Evolutionary conservation across 2,888 invertebrate species (phyloP), one percentile per base, ranked within the genome.

Genomic region (Xestobium rufovillosum): DNA sequence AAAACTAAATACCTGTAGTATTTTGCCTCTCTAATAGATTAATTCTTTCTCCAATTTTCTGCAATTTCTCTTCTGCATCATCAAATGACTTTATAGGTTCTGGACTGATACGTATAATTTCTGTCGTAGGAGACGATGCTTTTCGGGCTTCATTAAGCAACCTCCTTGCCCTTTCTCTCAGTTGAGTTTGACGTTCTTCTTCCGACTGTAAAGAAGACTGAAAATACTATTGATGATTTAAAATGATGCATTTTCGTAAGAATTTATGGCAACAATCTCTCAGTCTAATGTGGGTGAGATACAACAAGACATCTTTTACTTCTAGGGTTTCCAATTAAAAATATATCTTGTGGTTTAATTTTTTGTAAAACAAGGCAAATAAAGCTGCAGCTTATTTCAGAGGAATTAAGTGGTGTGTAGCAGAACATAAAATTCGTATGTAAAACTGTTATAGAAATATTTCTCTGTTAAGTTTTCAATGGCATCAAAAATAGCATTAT

Each of bases 131-230:
- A n/a, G 55, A 56, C 1, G 64, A 68, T 17, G 76, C 78, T 65
- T 73, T 73, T 51, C 86, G 72, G 1, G 89, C 89, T 59, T 92
- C 90, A 0, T 88, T 88, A 41, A 95, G 91, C 35, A 95, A 70
- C 55, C 83, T 80, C 50, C 91, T 76, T 40, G 95, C 95, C 60
- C 92, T 72, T 63, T 94, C 94, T 4, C 89, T 72, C 47, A 95
- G 65, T 59, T 85, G 81, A 39, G 79, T 80, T 59, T 92, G 90
- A 51, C 91, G 75, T 57, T 91, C 91, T 56, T 88, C 87, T 62
- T 91, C 86, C 38, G 77, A 76, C 73, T 57, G 37, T 26, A 45
- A 41, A 36, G 23, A n/a, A n/a, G n/a, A n/a, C n/a, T n/a, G n/a
- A n/a, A n/a, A 14, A 38, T 27, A 29, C 27, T 9, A 38, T 12